Base-by-base conservation (phyloP, 2,888 invertebrate species). In the Leucophora obtusa region DNA sequence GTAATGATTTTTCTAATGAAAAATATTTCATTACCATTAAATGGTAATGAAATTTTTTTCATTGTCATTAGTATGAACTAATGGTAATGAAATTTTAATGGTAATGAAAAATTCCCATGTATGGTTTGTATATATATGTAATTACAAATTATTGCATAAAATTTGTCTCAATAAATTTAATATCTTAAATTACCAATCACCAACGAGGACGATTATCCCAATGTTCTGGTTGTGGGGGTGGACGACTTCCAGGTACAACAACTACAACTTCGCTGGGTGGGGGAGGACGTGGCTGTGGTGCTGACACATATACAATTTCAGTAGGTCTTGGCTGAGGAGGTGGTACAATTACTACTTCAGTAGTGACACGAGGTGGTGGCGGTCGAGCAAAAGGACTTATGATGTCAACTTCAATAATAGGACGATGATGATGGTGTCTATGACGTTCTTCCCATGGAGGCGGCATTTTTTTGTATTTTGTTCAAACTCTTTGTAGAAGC, bases 401-500 rank as follows among this genome's bases (percentile, higher is more conserved):
- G 18, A 87, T 86, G 56, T 86, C 84, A 11, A 87, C 87, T 79
- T 86, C 87, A 38, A 87, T 82, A 18, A 85, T 79, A 15, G 88
- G 88, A 21, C 87, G 87, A 33, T 85, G 79, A 33, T 85, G 79
- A 83, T 82, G 88, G 85, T 47, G 87, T 75, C 85, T 86, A 85
- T 69, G 21, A 74, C 24, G 63, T 21, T 75, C 47, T 17, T 69
- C 69, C 69, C 63, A 70, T 9, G 38, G 66, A 17, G 74, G 68
- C 14, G 76, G 10, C 69, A 74, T 74, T 60, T 15, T 68, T 28
- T 6, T n/a, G 6, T 28, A 59, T 43, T 51, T 50, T 17, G 0
- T 43, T 24, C 15, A 47, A 63, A 33, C 6, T 28, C n/a, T 24
- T n/a, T 38, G 10, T 38, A 38, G 11, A 59, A 43, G 50, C 21